phyloP scores from a whole-genome alignment of 2,797 vertebrate genomes.

The Alcedo quadribrachys region DNA sequence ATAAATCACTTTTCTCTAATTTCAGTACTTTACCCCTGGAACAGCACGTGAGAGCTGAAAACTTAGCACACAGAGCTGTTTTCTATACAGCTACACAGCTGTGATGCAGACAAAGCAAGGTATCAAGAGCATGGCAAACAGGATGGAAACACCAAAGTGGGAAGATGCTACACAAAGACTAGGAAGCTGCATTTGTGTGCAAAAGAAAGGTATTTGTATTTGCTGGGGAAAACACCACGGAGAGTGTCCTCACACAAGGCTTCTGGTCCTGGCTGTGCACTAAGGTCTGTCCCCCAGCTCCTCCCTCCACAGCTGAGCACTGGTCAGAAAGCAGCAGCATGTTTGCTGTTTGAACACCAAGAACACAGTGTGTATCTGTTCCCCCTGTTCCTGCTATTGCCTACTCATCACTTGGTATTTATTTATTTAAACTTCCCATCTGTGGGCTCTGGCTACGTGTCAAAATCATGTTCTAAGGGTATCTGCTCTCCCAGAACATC shows the following conservation, averaged over 20 bases:
- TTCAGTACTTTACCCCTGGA: not conserved
- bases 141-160: not conserved
- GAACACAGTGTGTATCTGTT: not conserved
- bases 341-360: not conserved
- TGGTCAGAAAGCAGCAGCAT: not conserved
- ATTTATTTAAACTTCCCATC: constrained; percentile 32
- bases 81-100: not conserved
- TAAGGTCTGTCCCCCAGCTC: not conserved
- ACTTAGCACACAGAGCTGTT: not conserved
- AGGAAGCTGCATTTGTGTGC: not conserved
- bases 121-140: not conserved
- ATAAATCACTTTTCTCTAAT: not conserved
- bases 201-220: not conserved
- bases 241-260: not conserved
- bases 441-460: not conserved
- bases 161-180: not conserved
- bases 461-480: not conserved
- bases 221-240: not conserved
- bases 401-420: not conserved
- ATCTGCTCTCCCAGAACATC: not conserved
- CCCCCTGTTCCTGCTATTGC: not conserved
- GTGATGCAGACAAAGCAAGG: not conserved
- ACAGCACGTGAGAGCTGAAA: not conserved
- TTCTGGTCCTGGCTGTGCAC: not conserved
- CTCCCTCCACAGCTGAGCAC: not conserved